Evolutionary conservation across 2,888 invertebrate genomes (phyloP), one percentile per base, ranked within the genome.

Genomic region (Mechanitis mazaeus): DNA sequence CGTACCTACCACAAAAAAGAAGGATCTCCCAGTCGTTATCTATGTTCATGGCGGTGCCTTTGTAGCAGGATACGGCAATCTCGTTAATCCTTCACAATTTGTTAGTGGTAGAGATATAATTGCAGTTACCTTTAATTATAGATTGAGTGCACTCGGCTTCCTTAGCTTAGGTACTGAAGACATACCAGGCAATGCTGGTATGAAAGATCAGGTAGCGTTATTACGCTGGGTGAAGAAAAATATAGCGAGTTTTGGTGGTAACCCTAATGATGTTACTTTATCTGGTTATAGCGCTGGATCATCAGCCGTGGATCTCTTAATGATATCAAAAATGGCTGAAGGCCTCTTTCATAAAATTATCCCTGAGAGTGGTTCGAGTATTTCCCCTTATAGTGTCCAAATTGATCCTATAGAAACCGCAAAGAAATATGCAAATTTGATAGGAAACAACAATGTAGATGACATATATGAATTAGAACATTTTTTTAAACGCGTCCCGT

Each of bases 31-130:
- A 2, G 89, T 90, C 1, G 67, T 87, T 45, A 81, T 89, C 11
- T 74, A 77, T 55, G 72, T 90, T 1, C 90, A 90, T 57, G 88
- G 88, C 28, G 90, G 90, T 3, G 84, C 75, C 2, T 88, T 78
- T 64, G 74, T 81, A 68, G 54, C 73, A 2, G 87, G 86, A 7
- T 72, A 61, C 42, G 82, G 84, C 1, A 72, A 72, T 28, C 69
- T 74, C 0, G 46, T 74, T 11, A 58, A 69, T 59, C 56, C 74
- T 1, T 72, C 74, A 56, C 73, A 75, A 60, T 62, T 84, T 12
- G 71, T 75, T 0, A 62, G 64, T 2, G 69, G 67, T 1, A 72
- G 78, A 42, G 65, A 81, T 69, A 58, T 83, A 0, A 74, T 84
- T 54, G 66, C 68, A 7, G 80, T 84, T 0, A 76, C 73, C 6